These are phyloP conservation scores for Pollicipes pollicipes DNA, from an alignment of 1,140 invertebrate genomes.

Conservation along the genomic window DNA sequence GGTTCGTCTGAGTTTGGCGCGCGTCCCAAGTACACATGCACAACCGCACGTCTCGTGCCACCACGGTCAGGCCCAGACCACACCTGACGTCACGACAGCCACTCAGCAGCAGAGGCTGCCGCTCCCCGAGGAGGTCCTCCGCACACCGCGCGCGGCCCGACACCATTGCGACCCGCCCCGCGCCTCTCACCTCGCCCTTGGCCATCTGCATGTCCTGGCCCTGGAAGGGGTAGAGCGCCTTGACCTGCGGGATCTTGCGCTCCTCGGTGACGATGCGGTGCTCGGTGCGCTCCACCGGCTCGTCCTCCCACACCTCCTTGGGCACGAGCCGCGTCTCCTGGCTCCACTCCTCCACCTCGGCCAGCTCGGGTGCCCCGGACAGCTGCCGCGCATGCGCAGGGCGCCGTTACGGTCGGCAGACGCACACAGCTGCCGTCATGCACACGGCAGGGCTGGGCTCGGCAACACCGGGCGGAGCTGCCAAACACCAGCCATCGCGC, in stretches of 20 bases:
- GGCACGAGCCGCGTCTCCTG: conserved; percentile 42
- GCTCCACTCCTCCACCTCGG: conserved; percentile 41
- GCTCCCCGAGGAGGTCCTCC: too few species aligned
- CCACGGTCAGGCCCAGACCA: too few species aligned
- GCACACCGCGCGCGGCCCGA: too few species aligned
- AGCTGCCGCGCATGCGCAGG: background rate
- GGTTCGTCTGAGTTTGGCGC: too few species aligned
- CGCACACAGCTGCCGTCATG: background rate
- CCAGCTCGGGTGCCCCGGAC: conserved; percentile 31
- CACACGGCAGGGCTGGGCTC: background rate
- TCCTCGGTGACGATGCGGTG: conserved; percentile 68
- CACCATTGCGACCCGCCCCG: too few species aligned
- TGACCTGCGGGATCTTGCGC: conserved; percentile 70
- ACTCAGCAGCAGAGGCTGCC: too few species aligned
- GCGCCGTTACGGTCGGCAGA: background rate
- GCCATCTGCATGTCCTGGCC: conserved; percentile 83
- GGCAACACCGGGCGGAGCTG: too few species aligned
- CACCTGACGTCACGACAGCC: background rate
- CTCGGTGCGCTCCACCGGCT: conserved; percentile 65
- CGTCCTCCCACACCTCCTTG: conserved; percentile 78
- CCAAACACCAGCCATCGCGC: too few species aligned
- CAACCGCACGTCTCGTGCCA: too few species aligned
- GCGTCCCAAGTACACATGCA: too few species aligned
- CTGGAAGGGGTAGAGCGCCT: conserved; percentile 65
- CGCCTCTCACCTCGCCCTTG: conserved; percentile 60